phyloP scores from a whole-genome alignment of 2,113 vertebrate species.

The Podarcis muralis region DNA sequence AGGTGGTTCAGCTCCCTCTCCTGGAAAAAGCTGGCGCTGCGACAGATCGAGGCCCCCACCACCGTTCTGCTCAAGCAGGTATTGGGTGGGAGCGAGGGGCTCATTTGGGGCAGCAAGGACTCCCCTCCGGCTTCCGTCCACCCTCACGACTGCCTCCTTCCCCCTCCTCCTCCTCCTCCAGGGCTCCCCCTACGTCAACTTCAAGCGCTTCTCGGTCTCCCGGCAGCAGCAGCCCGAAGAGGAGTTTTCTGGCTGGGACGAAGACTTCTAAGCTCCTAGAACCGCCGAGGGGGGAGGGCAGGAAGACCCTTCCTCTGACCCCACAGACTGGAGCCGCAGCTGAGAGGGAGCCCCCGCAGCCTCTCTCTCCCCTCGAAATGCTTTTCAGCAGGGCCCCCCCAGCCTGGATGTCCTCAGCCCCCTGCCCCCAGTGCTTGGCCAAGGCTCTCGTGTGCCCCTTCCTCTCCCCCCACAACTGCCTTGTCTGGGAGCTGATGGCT shows the following conservation, averaged over 20 bases:
- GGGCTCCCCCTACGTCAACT: slow-evolving; percentile 82
- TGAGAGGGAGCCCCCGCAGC: background rate
- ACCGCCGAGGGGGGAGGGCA: background rate
- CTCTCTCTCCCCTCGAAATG: background rate
- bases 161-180: slow-evolving; percentile 31
- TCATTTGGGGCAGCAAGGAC: background rate
- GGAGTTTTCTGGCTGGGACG: slow-evolving; percentile 81
- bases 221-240: slow-evolving; percentile 68
- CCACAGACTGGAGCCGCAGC: background rate
- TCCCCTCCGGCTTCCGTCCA: background rate
- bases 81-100: background rate
- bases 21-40: slow-evolving; percentile 79
- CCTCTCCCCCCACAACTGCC: background rate
- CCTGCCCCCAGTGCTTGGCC: background rate
- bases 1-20: slow-evolving; percentile 82
- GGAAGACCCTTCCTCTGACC: background rate
- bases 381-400: too few species aligned
- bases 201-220: slow-evolving; percentile 77
- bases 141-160: background rate
- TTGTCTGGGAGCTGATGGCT: background rate
- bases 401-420: background rate
- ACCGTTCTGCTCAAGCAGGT: slow-evolving; percentile 77
- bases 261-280: slow-evolving; percentile 73
- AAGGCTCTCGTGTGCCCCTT: background rate
- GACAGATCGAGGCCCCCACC: slow-evolving; percentile 79